Percentiles rank a stretch among this genome's conserved stretches.
phyloP scores from a whole-genome alignment of 2,113 vertebrate species.

The Pelecanus crispus region DNA sequence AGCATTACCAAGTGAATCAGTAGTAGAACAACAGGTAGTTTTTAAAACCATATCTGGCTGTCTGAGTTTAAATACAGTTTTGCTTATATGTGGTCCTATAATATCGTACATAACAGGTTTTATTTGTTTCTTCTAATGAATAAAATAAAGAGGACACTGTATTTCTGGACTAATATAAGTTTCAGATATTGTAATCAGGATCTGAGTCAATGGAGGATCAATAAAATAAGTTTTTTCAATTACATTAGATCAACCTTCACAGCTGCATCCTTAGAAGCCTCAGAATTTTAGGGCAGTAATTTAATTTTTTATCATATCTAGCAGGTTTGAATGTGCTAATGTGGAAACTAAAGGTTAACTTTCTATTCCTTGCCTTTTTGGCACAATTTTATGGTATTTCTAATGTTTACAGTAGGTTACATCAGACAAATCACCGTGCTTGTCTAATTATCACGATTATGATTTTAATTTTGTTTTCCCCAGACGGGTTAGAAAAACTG shows the following conservation, averaged over 20 bases:
- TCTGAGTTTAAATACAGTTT: background rate
- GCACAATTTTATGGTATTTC: background rate
- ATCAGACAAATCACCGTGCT: background rate
- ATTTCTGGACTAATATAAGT: background rate
- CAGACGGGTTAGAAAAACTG: background rate
- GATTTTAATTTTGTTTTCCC: background rate
- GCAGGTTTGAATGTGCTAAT: background rate
- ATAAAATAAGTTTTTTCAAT: background rate
- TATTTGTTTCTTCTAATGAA: background rate
- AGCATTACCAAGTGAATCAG: background rate
- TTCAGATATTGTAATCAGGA: background rate
- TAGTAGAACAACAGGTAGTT: background rate
- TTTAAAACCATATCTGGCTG: background rate
- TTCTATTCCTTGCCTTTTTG: background rate
- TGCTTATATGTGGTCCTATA: background rate
- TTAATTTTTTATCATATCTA: background rate
- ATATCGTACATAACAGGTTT: background rate
- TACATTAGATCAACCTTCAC: background rate
- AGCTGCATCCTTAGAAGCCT: background rate
- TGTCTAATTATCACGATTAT: background rate
- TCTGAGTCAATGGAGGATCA: background rate
- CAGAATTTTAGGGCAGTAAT: background rate
- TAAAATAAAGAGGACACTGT: background rate
- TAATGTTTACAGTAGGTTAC: background rate
- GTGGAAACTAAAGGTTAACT: background rate